These are phyloP conservation scores for Virgularia gustaviana DNA, from an alignment of 92 coral and sea anemone genomes.

Conservation along the genomic window DNA sequence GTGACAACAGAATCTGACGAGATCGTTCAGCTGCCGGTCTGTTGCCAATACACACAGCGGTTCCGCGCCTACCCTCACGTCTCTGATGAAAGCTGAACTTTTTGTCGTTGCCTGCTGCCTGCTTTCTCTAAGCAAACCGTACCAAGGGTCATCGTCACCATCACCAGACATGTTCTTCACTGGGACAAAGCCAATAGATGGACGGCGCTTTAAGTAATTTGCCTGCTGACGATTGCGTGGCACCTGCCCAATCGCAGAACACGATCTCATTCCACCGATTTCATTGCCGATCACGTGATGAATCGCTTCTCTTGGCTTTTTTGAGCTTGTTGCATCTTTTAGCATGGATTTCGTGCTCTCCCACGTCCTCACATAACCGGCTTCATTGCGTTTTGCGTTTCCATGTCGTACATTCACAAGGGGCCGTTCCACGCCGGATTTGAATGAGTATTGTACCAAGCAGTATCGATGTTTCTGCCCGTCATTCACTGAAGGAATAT, in stretches of 20 bases:
- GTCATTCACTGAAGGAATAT: constrained; percentile 40
- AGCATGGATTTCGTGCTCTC: constrained; percentile 40
- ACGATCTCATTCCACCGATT: constrained; percentile 37
- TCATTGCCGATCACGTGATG: constrained; percentile 40
- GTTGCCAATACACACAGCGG: constrained; percentile 52
- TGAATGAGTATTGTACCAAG: constrained; percentile 55
- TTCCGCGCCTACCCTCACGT: constrained; percentile 59
- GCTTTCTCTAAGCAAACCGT: constrained; percentile 48
- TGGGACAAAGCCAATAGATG: not conserved
- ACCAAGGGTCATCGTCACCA: constrained; percentile 55
- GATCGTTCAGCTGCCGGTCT: constrained; percentile 46
- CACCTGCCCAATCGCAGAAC: constrained; percentile 55
- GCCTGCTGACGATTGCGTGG: constrained; percentile 60
- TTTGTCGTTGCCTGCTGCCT: constrained; percentile 48
- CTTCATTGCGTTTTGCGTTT: constrained; percentile 29
- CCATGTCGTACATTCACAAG: constrained; percentile 33
- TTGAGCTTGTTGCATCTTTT: constrained; percentile 26
- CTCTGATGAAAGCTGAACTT: constrained; percentile 50
- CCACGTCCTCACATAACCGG: constrained; percentile 45
- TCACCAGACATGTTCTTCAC: constrained; percentile 12
- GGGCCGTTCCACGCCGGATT: constrained; percentile 52
- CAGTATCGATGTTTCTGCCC: constrained; percentile 44
- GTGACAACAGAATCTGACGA: constrained; percentile 55
- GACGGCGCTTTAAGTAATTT: constrained; percentile 7
- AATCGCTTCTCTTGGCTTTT: constrained; percentile 45